These are phyloP conservation scores for Odontomyia ornata DNA, from an alignment of 2,888 invertebrate species.

Conservation along the genomic window DNA sequence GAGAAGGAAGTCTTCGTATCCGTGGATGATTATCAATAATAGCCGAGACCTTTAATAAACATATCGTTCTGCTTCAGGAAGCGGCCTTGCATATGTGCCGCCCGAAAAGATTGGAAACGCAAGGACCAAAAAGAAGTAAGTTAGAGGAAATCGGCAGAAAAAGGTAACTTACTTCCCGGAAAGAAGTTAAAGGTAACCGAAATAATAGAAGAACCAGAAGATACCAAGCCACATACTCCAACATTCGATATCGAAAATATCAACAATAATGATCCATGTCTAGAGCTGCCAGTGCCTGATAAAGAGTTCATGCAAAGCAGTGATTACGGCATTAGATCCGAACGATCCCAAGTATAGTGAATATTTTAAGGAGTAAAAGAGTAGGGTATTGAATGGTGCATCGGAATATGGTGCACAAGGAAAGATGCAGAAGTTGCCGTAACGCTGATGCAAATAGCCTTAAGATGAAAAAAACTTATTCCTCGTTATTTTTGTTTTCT, in stretches of 20 bases:
- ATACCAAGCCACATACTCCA: background rate
- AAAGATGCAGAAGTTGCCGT: background rate
- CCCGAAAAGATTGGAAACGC: too few relatives aligned
- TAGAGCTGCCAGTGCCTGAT: constrained; percentile 47
- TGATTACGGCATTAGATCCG: constrained; percentile 50
- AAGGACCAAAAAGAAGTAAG: too few relatives aligned
- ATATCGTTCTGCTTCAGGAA: too few relatives aligned
- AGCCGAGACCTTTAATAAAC: too few relatives aligned
- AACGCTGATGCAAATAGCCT: background rate
- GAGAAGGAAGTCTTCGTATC: too few relatives aligned
- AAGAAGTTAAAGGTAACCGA: constrained; percentile 13
- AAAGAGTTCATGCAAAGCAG: constrained; percentile 41
- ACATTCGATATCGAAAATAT: background rate
- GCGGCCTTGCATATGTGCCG: too few relatives aligned
- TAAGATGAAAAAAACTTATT: background rate
- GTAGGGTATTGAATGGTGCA: background rate
- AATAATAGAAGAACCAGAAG: constrained; percentile 42
- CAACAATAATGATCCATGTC: background rate
- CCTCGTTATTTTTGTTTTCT: background rate
- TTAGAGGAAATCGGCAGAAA: too few relatives aligned
- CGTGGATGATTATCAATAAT: too few relatives aligned
- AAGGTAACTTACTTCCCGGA: constrained; percentile 24
- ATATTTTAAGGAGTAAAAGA: constrained; percentile 48
- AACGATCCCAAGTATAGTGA: constrained; percentile 43
- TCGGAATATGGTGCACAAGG: background rate